phyloP scores from a whole-genome alignment of 2,113 vertebrate genomes.

The Ciconia maguari region DNA sequence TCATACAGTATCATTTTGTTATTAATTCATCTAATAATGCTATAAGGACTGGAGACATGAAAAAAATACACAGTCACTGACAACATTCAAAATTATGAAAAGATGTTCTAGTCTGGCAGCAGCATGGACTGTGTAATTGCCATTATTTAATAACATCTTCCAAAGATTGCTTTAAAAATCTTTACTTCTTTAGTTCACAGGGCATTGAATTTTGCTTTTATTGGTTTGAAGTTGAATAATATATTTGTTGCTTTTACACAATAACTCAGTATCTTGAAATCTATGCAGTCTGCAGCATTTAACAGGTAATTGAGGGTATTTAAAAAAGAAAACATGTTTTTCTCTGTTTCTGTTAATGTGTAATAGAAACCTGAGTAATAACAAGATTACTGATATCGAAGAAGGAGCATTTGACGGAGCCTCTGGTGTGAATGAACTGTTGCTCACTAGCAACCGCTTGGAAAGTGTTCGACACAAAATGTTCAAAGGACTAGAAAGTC shows the following conservation, averaged over 20 bases:
- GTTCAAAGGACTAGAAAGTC: constrained; percentile 91
- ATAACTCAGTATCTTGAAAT: neutral
- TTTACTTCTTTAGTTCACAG: neutral
- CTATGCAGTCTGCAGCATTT: neutral
- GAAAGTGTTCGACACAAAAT: constrained; percentile 91
- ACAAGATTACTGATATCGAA: constrained; percentile 97
- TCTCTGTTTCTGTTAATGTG: neutral
- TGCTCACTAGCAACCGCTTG: constrained; percentile 92
- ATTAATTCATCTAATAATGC: neutral
- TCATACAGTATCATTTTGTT: neutral
- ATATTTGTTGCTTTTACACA: neutral
- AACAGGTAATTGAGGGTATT: neutral
- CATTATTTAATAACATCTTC: neutral
- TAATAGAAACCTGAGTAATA: constrained; percentile 94
- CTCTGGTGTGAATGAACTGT: constrained; percentile 90
- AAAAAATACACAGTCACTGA: neutral
- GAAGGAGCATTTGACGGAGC: constrained; percentile 96
- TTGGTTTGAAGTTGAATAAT: neutral
- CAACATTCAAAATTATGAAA: neutral
- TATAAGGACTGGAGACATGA: neutral
- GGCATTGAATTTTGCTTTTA: neutral
- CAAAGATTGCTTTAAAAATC: neutral
- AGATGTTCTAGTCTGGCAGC: neutral
- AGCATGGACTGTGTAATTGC: neutral
- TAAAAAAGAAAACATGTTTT: neutral